Evolutionary conservation across 1,140 invertebrate species (phyloP), one percentile per base, ranked within the genome.

Genomic region (Leptinotarsa defecta): DNA sequence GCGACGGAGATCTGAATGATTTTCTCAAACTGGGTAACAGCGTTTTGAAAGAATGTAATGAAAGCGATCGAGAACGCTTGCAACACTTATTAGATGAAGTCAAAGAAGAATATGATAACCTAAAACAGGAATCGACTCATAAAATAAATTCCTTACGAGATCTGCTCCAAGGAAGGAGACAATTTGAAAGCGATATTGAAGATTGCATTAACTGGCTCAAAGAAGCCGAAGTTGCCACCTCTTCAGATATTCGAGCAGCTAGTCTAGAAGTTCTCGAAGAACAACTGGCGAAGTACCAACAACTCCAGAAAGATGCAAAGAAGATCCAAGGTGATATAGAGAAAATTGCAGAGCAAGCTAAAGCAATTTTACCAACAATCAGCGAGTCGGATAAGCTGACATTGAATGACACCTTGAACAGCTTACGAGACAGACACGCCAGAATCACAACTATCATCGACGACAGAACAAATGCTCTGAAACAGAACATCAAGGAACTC

Each of bases 151-250:
- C 91, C 5, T 84, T 96, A 5, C 89, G 88, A 34, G 93, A 94
- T 86, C 86, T 95, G 13, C 85, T 95, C 13, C 89, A 92, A 85
- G 91, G 91, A 20, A 89, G 95, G 79, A 92, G 91, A 83, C 88
- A 91, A 19, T 95, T 97, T 81, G 95, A 97, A 85, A 90, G 89
- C 71, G 92, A 94, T 75, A 88, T 95, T 63, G 92, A 94, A 73
- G 92, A 92, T 78, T 94, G 93, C 83, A 90, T 93, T 77, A 91
- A 94, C 77, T 96, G 95, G 95, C 87, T 96, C 20, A 93, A 94
- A 70, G 92, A 96, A 88, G 94, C 94, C 65, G 95, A 96, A 87
- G 93, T 94, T 8, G 91, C 94, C 15, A 91, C 94, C 0, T 92
- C 93, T 15, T 90, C 92, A 48, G 95, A 96, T 81, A 85, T 96